Evolutionary conservation across 2,797 vertebrate genomes (phyloP).

Genomic region (Acomys russatus): DNA sequence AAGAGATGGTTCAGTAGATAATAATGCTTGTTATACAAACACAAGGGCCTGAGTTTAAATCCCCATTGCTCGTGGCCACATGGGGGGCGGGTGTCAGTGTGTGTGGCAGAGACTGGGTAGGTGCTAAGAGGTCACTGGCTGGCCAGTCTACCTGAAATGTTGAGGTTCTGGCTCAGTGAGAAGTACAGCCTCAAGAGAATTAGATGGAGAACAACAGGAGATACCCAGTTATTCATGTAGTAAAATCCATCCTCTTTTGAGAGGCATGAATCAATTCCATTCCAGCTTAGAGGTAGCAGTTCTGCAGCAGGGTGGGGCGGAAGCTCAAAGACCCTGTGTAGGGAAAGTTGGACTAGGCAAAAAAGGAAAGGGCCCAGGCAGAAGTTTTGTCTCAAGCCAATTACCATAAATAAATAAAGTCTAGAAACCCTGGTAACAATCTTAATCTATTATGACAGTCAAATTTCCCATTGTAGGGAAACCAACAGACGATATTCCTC

Average conservation of each 20-base stretch:
- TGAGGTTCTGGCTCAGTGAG: neutral
- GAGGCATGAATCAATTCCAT: neutral
- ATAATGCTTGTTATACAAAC: neutral
- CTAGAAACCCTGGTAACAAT: constrained; percentile 22
- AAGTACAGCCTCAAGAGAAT: neutral
- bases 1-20: neutral
- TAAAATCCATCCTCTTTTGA: neutral
- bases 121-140: neutral
- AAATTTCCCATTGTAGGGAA: constrained; percentile 71
- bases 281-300: neutral
- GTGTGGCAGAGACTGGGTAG: neutral
- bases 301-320: neutral
- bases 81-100: neutral
- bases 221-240: neutral
- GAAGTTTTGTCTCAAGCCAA: neutral
- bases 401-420: constrained; percentile 9
- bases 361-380: neutral
- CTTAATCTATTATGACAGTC: constrained; percentile 34
- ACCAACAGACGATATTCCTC: neutral
- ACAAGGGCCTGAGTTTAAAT: neutral
- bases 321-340: neutral
- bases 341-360: neutral
- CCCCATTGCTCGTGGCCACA: neutral
- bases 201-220: neutral
- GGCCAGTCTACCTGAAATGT: neutral